A percentile compares a stretch with the other conserved stretches of the same genome.
Evolutionary conservation across 2,113 vertebrate species (phyloP).

Genomic region (Cyphomyrus plagiostoma): DNA sequence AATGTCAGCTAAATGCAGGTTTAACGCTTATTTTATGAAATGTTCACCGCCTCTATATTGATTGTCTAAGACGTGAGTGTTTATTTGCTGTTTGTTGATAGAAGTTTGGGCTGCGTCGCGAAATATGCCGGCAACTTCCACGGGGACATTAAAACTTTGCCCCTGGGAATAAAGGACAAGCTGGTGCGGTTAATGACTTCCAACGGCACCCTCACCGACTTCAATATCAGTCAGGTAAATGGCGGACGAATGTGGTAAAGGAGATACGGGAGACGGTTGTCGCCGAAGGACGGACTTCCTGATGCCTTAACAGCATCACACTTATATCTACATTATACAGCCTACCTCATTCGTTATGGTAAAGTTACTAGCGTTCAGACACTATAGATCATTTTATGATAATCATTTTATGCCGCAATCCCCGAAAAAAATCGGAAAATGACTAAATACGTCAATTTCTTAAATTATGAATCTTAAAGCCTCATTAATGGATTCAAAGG

Average conservation of each 20-base stretch:
- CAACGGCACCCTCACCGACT: slow-evolving; percentile 69
- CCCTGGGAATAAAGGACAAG: slow-evolving; percentile 72
- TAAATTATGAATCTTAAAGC: background rate
- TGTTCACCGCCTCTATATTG: background rate
- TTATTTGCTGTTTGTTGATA: slow-evolving; percentile 15
- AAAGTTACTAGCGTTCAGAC: background rate
- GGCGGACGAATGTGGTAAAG: background rate
- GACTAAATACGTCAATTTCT: background rate
- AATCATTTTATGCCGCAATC: background rate
- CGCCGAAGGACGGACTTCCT: background rate
- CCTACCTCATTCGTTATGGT: background rate
- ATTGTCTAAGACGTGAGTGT: background rate
- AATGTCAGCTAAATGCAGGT: background rate
- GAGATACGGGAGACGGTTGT: background rate
- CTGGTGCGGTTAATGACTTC: slow-evolving; percentile 69
- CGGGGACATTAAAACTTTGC: slow-evolving; percentile 64
- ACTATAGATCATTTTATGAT: background rate
- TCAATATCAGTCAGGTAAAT: slow-evolving; percentile 76
- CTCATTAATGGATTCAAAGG: background rate
- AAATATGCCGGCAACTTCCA: slow-evolving; percentile 47
- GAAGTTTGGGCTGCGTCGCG: slow-evolving; percentile 34
- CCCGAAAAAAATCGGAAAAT: background rate
- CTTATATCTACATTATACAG: background rate
- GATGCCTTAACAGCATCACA: background rate
- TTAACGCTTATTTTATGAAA: background rate